Percentiles rank a stretch among this genome's conserved stretches.
phyloP scores from a whole-genome alignment of 2,797 vertebrate genomes.

The Micrastur ruficollis region DNA sequence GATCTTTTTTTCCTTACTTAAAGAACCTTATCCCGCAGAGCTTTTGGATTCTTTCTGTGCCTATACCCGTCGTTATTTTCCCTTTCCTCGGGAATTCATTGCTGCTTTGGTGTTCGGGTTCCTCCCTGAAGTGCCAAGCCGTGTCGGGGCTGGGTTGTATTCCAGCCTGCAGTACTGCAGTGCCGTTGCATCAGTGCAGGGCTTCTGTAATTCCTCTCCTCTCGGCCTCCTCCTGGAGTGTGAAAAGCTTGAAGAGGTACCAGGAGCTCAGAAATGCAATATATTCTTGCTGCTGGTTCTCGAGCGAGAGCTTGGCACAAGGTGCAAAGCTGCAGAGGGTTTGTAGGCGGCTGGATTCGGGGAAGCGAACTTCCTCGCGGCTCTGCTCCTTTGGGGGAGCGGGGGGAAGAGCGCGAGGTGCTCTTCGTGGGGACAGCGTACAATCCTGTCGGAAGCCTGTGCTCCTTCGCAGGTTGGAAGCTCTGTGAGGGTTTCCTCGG shows the following conservation, averaged over 20 bases:
- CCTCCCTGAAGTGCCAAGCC: background rate
- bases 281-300: background rate
- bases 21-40: fast-evolving
- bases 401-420: background rate
- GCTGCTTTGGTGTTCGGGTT: background rate
- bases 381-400: background rate
- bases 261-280: background rate
- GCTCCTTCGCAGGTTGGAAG: background rate
- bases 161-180: slow-evolving; percentile 63
- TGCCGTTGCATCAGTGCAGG: slow-evolving; percentile 65
- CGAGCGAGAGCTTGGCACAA: background rate
- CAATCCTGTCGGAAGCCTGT: background rate
- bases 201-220: slow-evolving; percentile 26
- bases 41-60: background rate
- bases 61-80: fast-evolving
- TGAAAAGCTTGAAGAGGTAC: background rate
- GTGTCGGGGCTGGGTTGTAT: background rate
- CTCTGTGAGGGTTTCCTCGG: background rate
- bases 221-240: slow-evolving; percentile 21
- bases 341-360: background rate
- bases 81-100: background rate
- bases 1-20: background rate
- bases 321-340: slow-evolving; percentile 23
- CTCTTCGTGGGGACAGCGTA: background rate
- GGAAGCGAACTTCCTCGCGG: background rate